Evolutionary conservation across 2,888 invertebrate species (phyloP).

Genomic region (Phaedon cochleariae): DNA sequence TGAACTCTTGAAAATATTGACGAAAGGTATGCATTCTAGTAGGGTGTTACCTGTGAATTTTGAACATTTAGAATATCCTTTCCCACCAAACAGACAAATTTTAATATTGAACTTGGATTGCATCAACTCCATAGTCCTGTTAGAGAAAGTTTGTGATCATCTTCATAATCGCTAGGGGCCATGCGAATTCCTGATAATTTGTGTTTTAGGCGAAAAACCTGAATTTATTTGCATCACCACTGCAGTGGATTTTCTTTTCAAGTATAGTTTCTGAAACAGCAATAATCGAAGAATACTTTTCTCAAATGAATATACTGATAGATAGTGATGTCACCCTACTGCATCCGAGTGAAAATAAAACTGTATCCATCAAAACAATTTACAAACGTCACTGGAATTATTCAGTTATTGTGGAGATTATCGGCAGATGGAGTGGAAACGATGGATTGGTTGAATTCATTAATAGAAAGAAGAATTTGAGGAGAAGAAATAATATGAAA

Average conservation of each 20-base stretch:
- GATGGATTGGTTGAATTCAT: constrained; percentile 29
- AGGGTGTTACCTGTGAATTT: constrained; percentile 33
- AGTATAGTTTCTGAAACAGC: constrained; percentile 17
- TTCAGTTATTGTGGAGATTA: constrained; percentile 46
- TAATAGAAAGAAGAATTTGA: constrained; percentile 45
- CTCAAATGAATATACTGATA: constrained; percentile 55
- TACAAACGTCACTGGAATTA: constrained; percentile 44
- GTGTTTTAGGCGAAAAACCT: constrained; percentile 59
- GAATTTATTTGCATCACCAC: constrained; percentile 64
- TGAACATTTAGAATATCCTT: constrained; percentile 30
- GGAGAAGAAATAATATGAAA: constrained; percentile 63
- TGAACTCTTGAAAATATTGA: constrained; percentile 37
- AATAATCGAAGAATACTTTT: constrained; percentile 34
- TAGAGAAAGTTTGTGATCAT: constrained; percentile 54
- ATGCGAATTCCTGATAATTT: background rate
- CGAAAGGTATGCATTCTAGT: constrained; percentile 29
- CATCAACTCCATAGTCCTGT: constrained; percentile 50
- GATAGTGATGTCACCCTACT: constrained; percentile 66
- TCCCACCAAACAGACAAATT: constrained; percentile 54
- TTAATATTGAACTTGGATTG: constrained; percentile 62
- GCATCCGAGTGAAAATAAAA: constrained; percentile 55
- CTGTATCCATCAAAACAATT: constrained; percentile 42
- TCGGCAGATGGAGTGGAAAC: constrained; percentile 47
- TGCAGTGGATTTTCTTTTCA: constrained; percentile 63
- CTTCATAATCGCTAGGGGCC: background rate